These are phyloP conservation scores for Melipona bicolor DNA, from an alignment of 2,888 invertebrate species.

Conservation along the genomic window DNA sequence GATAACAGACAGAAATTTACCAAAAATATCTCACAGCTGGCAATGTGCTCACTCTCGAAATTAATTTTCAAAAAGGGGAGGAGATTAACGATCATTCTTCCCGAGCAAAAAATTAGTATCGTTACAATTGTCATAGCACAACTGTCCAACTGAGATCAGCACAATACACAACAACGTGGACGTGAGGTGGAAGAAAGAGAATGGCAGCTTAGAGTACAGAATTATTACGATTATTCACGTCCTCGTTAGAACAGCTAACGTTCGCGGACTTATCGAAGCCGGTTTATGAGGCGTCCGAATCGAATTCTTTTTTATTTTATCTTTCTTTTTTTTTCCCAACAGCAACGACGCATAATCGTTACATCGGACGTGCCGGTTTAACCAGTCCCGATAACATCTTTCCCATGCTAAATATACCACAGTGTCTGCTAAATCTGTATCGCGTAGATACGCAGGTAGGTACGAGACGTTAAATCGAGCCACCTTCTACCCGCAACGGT, in stretches of 20 bases:
- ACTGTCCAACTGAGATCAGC: too few relatives aligned
- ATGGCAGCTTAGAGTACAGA: constrained; percentile 19
- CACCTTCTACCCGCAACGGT: background rate
- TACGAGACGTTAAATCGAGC: constrained; percentile 70
- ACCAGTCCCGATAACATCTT: constrained; percentile 80
- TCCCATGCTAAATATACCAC: constrained; percentile 80
- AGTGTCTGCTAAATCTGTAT: constrained; percentile 78
- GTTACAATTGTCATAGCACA: too few relatives aligned
- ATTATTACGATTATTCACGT: constrained; percentile 45
- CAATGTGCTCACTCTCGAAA: too few relatives aligned
- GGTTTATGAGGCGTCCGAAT: constrained; percentile 76
- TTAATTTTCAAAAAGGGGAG: too few relatives aligned
- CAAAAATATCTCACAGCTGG: too few relatives aligned
- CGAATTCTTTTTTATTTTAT: constrained; percentile 53
- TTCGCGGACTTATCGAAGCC: constrained; percentile 76
- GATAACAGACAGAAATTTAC: too few relatives aligned
- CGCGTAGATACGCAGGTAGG: constrained; percentile 31
- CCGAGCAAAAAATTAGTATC: too few relatives aligned
- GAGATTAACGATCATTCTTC: too few relatives aligned
- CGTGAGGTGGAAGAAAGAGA: constrained; percentile 5
- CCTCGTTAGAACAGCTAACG: constrained; percentile 73
- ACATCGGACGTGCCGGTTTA: constrained; percentile 74
- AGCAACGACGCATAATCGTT: constrained; percentile 75
- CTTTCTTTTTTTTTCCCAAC: constrained; percentile 43
- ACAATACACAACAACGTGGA: too few relatives aligned